These are phyloP conservation scores for Thyatira batis DNA, from an alignment of 2,888 invertebrate species.

Conservation along the genomic window DNA sequence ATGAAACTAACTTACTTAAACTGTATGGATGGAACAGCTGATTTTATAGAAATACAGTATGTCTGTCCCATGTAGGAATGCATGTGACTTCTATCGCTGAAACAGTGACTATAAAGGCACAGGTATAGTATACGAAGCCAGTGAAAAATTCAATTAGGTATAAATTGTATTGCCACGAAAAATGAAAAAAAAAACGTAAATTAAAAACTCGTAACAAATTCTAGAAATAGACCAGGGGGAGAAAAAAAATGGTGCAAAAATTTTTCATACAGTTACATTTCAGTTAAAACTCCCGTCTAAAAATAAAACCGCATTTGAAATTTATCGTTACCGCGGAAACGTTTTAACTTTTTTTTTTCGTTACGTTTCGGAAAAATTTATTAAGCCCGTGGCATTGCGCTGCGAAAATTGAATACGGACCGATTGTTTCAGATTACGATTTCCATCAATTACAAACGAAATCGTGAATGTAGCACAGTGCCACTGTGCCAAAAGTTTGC, in stretches of 20 bases:
- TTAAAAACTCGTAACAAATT: background rate
- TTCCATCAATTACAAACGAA: conserved; percentile 34
- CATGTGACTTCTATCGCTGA: too few species aligned
- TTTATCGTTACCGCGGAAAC: conserved; percentile 11
- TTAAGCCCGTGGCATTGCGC: conserved; percentile 14
- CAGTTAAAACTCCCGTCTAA: conserved; percentile 5
- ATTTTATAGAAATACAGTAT: too few species aligned
- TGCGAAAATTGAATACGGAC: conserved; percentile 31
- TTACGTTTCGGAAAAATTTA: conserved; percentile 12
- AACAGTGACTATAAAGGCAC: too few species aligned
- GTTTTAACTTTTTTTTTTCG: conserved; percentile 21
- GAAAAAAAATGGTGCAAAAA: conserved; percentile 6
- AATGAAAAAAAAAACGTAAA: background rate
- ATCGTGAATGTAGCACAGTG: conserved; percentile 17
- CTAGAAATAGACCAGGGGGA: background rate
- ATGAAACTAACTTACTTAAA: too few species aligned
- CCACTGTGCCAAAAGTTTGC: background rate
- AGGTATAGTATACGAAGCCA: too few species aligned
- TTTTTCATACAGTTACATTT: background rate
- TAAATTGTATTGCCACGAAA: background rate
- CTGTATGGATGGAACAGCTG: too few species aligned
- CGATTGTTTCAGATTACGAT: conserved; percentile 40
- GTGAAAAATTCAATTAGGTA: background rate
- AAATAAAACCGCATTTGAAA: conserved; percentile 11
- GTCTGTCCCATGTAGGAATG: too few species aligned